These are phyloP conservation scores for Sebastes miniatus DNA, from an alignment of 2,797 vertebrate species.

Conservation along the genomic window DNA sequence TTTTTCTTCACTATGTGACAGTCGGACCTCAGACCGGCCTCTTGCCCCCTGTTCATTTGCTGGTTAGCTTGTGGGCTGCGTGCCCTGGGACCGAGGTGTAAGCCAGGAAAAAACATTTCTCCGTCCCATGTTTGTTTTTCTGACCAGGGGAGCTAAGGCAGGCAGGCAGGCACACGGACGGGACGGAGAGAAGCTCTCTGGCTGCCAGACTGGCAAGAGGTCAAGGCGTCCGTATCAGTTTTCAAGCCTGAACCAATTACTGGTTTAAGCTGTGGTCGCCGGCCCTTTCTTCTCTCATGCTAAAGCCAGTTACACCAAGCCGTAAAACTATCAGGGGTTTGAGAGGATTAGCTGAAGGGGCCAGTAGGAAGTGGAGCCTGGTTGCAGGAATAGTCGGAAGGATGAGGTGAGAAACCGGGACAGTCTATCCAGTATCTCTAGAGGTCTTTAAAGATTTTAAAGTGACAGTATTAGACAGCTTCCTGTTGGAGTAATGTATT, in stretches of 20 bases:
- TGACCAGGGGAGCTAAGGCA: conserved; percentile 64
- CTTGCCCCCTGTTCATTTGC: conserved; percentile 60
- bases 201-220: conserved; percentile 65
- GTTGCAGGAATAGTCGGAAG: conserved; percentile 30
- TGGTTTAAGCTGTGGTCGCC: conserved; percentile 71
- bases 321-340: conserved; percentile 75
- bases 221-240: conserved; percentile 65
- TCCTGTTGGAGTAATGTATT: not conserved
- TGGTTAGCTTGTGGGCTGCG: conserved; percentile 52
- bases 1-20: conserved; percentile 45
- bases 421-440: not conserved
- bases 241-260: conserved; percentile 76
- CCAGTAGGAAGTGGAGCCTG: conserved; percentile 42
- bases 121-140: conserved; percentile 73
- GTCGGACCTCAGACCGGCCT: conserved; percentile 59
- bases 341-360: conserved; percentile 65
- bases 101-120: conserved; percentile 77
- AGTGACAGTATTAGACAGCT: not conserved
- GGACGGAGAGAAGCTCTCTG: conserved; percentile 52
- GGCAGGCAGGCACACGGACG: conserved; percentile 46
- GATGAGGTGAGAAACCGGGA: not conserved
- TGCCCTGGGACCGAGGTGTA: conserved; percentile 71
- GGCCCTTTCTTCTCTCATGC: conserved; percentile 68
- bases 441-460: not conserved
- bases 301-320: conserved; percentile 72